Conservation (phyloP, 2,888 invertebrate genomes). For the Sarcophaga rosellei region DNA sequence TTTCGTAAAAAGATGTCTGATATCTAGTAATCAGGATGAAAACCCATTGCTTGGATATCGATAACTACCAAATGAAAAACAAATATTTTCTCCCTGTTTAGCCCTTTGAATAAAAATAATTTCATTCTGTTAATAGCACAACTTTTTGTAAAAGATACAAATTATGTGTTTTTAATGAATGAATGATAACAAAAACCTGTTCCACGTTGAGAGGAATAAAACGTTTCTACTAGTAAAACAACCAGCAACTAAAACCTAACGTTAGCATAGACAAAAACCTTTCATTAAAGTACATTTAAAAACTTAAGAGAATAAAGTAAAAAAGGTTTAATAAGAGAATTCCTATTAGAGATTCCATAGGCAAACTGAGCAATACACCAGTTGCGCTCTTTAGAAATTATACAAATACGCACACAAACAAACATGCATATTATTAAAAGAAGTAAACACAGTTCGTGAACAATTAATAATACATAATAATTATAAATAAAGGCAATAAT, state of each 20-base stretch:
- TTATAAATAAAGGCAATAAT: not conserved
- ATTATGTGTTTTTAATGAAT: not conserved
- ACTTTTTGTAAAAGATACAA: not conserved
- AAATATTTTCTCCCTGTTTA: no score
- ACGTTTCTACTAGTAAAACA: not conserved
- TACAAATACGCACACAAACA: not conserved
- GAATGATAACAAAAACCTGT: constrained; percentile 19
- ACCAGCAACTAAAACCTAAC: not conserved
- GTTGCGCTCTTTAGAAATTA: constrained; percentile 13
- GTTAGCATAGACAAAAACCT: constrained; percentile 32
- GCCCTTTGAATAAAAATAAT: not conserved
- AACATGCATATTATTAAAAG: not conserved
- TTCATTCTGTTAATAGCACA: not conserved
- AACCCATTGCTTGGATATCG: no score
- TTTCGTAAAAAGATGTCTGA: no score
- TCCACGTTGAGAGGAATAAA: not conserved
- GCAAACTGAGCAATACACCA: not conserved
- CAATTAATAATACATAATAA: not conserved
- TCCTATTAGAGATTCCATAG: not conserved
- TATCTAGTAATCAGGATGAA: no score
- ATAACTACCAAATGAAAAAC: no score
- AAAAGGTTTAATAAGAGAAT: not conserved
- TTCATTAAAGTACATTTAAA: not conserved
- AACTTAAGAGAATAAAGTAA: not conserved
- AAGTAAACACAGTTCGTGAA: not conserved